Percentiles rank a stretch among this genome's conserved stretches.
Conservation (phyloP, 2,113 vertebrate genomes). For the Lethenteron reissneri region DNA sequence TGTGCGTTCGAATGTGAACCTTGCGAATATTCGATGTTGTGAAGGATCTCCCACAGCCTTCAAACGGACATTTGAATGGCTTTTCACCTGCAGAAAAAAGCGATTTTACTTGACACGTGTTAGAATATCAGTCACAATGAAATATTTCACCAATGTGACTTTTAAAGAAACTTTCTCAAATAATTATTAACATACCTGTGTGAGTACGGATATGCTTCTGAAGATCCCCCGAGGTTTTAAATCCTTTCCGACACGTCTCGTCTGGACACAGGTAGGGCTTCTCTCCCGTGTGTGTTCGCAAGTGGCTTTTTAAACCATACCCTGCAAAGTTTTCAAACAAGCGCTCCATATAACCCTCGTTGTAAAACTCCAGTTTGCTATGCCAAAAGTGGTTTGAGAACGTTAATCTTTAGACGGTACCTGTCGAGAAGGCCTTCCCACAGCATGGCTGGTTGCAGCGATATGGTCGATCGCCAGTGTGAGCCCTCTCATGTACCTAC, state of each 20-base stretch:
- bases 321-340: slow-evolving; percentile 19
- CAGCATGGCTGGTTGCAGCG: slow-evolving; percentile 69
- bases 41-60: slow-evolving; percentile 85
- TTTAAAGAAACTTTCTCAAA: neutral
- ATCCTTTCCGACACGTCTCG: slow-evolving; percentile 79
- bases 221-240: slow-evolving; percentile 92
- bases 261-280: slow-evolving; percentile 92
- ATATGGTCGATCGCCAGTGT: slow-evolving; percentile 89
- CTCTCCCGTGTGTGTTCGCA: slow-evolving; percentile 88
- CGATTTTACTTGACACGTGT: no score
- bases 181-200: slow-evolving; percentile 37
- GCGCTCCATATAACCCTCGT: no score
- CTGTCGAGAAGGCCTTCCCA: slow-evolving; percentile 95
- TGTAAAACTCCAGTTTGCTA: no score
- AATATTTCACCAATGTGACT: neutral
- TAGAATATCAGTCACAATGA: no score
- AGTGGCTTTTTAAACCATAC: slow-evolving; percentile 87
- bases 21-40: slow-evolving; percentile 98
- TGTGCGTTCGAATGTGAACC: slow-evolving; percentile 92
- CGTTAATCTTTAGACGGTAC: slow-evolving; percentile 21
- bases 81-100: slow-evolving; percentile 46
- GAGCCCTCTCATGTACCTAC: slow-evolving; percentile 86
- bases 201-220: slow-evolving; percentile 95
- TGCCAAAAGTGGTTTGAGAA: no score
- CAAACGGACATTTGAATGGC: slow-evolving; percentile 84